A percentile compares a stretch with the other conserved stretches of the same genome.
These are phyloP conservation scores for Anoplolepis gracilipes DNA, from an alignment of 1,140 invertebrate genomes.

Conservation along the genomic window DNA sequence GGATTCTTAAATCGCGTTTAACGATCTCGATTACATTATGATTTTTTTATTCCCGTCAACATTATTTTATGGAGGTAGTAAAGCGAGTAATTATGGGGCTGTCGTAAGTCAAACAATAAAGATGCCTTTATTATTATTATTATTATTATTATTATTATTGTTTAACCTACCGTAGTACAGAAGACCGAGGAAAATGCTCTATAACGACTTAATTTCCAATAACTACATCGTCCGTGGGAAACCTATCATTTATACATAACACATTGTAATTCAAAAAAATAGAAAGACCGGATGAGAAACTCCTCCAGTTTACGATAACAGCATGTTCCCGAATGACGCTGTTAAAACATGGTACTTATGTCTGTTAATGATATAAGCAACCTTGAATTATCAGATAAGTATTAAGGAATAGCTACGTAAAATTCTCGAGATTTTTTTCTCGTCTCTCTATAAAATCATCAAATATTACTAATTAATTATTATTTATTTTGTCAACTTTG, in stretches of 20 bases:
- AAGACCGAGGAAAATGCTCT: not conserved
- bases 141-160: conserved; percentile 28
- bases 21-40: not conserved
- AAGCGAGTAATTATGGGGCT: conserved; percentile 22
- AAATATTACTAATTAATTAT: not conserved
- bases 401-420: not conserved
- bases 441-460: not conserved
- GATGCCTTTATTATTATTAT: conserved; percentile 11
- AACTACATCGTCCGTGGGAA: conserved; percentile 19
- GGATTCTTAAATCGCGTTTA: conserved; percentile 5
- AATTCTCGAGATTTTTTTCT: not conserved
- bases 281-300: not conserved
- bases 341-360: not conserved
- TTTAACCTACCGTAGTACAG: not conserved
- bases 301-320: not conserved
- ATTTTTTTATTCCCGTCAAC: not conserved
- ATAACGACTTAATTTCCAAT: conserved; percentile 27
- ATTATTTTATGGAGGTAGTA: conserved; percentile 34
- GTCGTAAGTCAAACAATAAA: conserved; percentile 34
- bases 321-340: too few relatives aligned
- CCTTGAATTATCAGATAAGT: not conserved
- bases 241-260: conserved; percentile 23
- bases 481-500: not conserved
- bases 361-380: not conserved
- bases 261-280: conserved; percentile 10